These are phyloP conservation scores for Typhlomys cinereus DNA, from an alignment of 2,113 vertebrate genomes.

Conservation along the genomic window DNA sequence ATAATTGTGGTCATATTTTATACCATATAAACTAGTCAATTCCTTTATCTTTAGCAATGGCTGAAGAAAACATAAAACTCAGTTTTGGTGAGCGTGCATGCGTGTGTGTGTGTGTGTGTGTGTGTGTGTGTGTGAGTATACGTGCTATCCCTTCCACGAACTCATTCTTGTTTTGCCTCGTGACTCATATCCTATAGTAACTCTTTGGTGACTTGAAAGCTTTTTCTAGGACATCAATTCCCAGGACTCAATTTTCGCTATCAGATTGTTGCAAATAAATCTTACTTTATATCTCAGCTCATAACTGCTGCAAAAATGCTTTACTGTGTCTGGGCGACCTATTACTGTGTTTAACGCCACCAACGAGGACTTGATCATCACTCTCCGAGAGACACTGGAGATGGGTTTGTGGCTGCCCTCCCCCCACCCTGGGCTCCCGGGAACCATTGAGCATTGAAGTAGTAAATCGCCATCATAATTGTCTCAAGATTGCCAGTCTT, in stretches of 20 bases:
- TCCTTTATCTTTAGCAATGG: conserved; percentile 75
- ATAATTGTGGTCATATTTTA: conserved; percentile 64
- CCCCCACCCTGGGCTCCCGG: background rate
- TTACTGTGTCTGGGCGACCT: conserved; percentile 52
- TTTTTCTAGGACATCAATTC: conserved; percentile 76
- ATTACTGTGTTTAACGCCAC: conserved; percentile 60
- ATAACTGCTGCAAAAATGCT: conserved; percentile 53
- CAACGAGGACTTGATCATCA: conserved; percentile 56
- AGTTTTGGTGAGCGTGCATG: no score
- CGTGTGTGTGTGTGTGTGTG: no score
- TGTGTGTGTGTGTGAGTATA: no score
- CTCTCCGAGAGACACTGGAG: conserved; percentile 38
- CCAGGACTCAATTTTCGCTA: conserved; percentile 80
- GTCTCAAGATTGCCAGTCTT: conserved; percentile 70
- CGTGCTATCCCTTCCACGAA: conserved; percentile 51
- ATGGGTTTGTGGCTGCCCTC: background rate
- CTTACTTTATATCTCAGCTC: conserved; percentile 69
- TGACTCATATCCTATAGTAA: conserved; percentile 65
- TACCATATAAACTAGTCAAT: conserved; percentile 65
- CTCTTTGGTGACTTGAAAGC: conserved; percentile 60
- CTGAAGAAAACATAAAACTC: conserved; percentile 70
- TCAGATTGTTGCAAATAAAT: conserved; percentile 81
- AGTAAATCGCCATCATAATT: conserved; percentile 77
- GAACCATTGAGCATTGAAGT: conserved; percentile 40
- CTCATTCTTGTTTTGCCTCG: conserved; percentile 65